Conservation (phyloP, 2,888 invertebrate species). For the Euzophera pinguis region DNA sequence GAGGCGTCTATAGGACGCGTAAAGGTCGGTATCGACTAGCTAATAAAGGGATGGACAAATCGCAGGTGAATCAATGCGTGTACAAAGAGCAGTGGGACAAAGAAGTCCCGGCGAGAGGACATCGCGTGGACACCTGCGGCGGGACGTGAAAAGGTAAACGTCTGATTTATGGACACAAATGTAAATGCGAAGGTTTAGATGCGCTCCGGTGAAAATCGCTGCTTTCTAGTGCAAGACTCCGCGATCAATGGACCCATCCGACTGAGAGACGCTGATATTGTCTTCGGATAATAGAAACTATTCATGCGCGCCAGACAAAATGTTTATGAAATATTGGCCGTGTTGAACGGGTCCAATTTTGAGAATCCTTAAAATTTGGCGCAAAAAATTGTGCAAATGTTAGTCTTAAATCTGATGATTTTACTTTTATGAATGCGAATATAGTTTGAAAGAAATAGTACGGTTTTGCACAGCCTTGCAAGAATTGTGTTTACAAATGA, state of each 20-base stretch:
- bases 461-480: neutral
- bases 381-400: slow-evolving; percentile 40
- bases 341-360: slow-evolving; percentile 35
- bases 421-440: neutral
- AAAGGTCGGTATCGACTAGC: slow-evolving; percentile 38
- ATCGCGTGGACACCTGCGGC: slow-evolving; percentile 58
- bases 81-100: slow-evolving; percentile 44
- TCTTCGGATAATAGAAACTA: slow-evolving; percentile 40
- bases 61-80: slow-evolving; percentile 55
- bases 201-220: slow-evolving; percentile 61
- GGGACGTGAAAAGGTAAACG: slow-evolving; percentile 37
- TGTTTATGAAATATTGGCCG: slow-evolving; percentile 29
- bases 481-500: neutral
- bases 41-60: slow-evolving; percentile 54
- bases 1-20: slow-evolving; percentile 36
- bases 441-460: neutral
- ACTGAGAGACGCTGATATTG: slow-evolving; percentile 47
- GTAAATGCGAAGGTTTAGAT: slow-evolving; percentile 39
- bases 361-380: slow-evolving; percentile 23
- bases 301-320: slow-evolving; percentile 24
- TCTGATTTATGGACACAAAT: slow-evolving; percentile 60
- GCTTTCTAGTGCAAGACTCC: slow-evolving; percentile 42
- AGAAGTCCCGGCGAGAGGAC: slow-evolving; percentile 39
- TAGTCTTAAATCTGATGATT: slow-evolving; percentile 16
- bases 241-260: slow-evolving; percentile 44